Evolutionary conservation across 2,888 invertebrate genomes (phyloP).

Genomic region (Athetis lepigone): DNA sequence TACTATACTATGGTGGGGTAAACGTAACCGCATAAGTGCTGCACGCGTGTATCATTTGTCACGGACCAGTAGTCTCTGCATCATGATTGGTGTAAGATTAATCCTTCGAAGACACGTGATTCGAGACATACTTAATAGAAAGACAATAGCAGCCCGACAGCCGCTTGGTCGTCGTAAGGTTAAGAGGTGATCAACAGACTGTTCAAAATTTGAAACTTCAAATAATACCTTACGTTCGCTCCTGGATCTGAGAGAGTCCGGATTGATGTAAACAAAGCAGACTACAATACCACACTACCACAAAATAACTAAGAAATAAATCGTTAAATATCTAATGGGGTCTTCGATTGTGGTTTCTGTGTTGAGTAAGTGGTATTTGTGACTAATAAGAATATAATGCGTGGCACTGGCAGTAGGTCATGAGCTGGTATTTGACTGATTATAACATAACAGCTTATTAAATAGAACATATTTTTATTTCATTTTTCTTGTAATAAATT

Average conservation of each 20-base stretch:
- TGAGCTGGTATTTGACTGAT: constrained; percentile 29
- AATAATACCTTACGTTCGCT: constrained; percentile 9
- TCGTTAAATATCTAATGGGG: not conserved
- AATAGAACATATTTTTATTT: not conserved
- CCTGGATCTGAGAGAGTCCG: too few species aligned
- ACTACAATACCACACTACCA: not conserved
- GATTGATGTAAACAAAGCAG: not conserved
- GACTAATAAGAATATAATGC: constrained; percentile 31
- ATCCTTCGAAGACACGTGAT: too few species aligned
- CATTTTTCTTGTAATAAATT: not conserved
- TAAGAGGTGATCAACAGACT: too few species aligned
- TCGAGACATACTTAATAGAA: too few species aligned
- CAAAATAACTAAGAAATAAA: constrained; percentile 7
- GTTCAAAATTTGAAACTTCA: too few species aligned
- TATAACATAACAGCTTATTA: constrained; percentile 9
- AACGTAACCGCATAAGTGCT: too few species aligned
- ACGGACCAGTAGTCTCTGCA: too few species aligned
- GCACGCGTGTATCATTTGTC: too few species aligned
- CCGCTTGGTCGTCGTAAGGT: too few species aligned
- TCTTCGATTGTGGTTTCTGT: constrained; percentile 32
- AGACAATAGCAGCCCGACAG: too few species aligned
- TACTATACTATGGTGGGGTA: too few species aligned
- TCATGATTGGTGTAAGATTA: too few species aligned
- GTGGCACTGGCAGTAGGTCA: constrained; percentile 15
- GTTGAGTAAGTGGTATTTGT: constrained; percentile 14